Base-by-base conservation (phyloP, 1,140 invertebrate genomes). In the Mercenaria mercenaria region DNA sequence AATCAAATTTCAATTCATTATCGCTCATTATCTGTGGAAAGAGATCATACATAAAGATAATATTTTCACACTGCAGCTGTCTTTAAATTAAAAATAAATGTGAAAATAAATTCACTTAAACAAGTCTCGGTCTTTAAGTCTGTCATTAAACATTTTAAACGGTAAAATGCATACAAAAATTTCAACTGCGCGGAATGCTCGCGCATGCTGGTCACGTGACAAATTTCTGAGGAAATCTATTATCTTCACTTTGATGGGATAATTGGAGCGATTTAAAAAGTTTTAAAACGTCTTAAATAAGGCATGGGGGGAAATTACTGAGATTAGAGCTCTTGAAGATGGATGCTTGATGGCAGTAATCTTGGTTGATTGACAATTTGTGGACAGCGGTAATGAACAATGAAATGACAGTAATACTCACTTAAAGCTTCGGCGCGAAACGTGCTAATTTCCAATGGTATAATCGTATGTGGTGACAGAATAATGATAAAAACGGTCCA, bases 261-360 rank as follows among this genome's bases (percentile, higher is more conserved):
- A 82, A 82, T 82, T 43, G 80, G 52, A 64, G 32, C 56, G 59
- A 82, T 64, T 82, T 67, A 34, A 82, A 74, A 79, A 64, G 80
- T 82, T 82, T 82, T 82, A 82, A 82, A 82, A 43, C 39, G 80
- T 61, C 80, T 82, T 82, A 82, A 82, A 64, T 82, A 50, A 61
- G 52, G 37, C 32, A 39, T 20, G 34, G 34, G 20, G 29, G 80
- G 80, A 82, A 64, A 82, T 82, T 41, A 43, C 29, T 32, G 59
- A 82, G 52, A 82, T 82, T 82, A 64, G 39, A 32, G 34, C 50
- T 82, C 56, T 8, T 64, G 3, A 20, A 43, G 39, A 59, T 1
- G 10, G 11, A 41, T 23, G 13, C n/a, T 29, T 20, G 56, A 82
- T 41, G 80, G 64, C 80, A 82, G 80, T 64, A 39, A 82, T 82